phyloP scores from a whole-genome alignment of 2,888 invertebrate genomes.

The Camptogramma bilineatum region DNA sequence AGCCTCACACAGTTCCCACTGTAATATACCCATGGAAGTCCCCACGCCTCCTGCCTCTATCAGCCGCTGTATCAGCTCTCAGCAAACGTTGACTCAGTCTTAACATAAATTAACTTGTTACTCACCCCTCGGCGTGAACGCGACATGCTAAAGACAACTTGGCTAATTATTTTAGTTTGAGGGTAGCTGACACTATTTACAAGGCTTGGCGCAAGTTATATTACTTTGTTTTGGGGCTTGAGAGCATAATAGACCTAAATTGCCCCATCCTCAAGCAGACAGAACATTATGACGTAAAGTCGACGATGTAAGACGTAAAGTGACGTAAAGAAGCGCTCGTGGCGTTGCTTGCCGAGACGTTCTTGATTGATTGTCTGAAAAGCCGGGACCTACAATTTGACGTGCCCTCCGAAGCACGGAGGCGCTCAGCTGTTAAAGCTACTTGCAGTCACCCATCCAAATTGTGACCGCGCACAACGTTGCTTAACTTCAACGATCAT shows the following conservation, averaged over 20 bases:
- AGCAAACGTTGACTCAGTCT: conserved; percentile 59
- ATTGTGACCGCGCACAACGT: too few species aligned
- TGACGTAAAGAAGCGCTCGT: too few species aligned
- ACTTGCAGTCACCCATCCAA: too few species aligned
- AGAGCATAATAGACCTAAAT: background rate
- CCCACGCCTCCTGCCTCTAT: conserved; percentile 19
- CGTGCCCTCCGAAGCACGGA: too few species aligned
- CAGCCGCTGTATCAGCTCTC: conserved; percentile 28
- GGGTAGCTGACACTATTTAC: conserved; percentile 40
- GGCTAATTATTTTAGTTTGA: conserved; percentile 47
- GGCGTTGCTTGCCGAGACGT: too few species aligned
- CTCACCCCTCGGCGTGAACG: conserved; percentile 33
- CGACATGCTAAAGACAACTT: conserved; percentile 55
- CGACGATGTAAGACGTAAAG: too few species aligned
- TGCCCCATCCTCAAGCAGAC: too few species aligned
- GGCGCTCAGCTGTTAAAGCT: too few species aligned
- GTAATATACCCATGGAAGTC: background rate
- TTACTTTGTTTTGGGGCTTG: conserved; percentile 27
- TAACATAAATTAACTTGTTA: conserved; percentile 69
- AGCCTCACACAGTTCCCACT: background rate
- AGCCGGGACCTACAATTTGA: too few species aligned
- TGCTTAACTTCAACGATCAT: too few species aligned
- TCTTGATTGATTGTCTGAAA: too few species aligned
- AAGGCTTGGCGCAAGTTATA: conserved; percentile 31
- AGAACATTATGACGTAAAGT: too few species aligned